Base-by-base conservation (phyloP, 2,888 invertebrate species). In the Drosophila helvetica region DNA sequence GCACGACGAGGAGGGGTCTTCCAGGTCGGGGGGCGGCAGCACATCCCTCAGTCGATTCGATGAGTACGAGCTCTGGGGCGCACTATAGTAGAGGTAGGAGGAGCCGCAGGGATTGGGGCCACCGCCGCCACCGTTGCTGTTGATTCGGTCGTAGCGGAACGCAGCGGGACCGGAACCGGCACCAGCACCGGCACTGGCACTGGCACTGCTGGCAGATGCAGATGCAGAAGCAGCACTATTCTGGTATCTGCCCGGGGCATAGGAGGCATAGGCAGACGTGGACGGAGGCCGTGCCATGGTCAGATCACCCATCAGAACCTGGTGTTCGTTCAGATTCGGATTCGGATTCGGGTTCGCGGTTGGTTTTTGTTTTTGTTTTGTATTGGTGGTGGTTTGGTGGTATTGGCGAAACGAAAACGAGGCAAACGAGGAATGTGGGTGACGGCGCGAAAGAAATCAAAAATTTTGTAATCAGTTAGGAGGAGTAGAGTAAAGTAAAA, bases 31-130 rank as follows among this genome's bases (percentile, higher is more conserved):
- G 67, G 46, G 61, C 66, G 56, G 61, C 58, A 22, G 50, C 48
- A 75, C 63, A 58, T 85, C 77, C 6, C 82, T 77, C 74, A 80
- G 48, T 5, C 85, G 89, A 68, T 85, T 85, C 69, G 85, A 85
- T 46, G 85, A 85, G 54, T 85, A 85, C 51, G 85, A 85, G 55
- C 85, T 85, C 55, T 85, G 85, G 10, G 85, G 85, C 43, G 85
- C 87, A 63, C 79, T 69, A 51, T 65, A 85, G 54, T 81, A 85
- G 27, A 80, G 64, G 52, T 67, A 81, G 62, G 75, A 76, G 38
- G 64, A 38, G 56, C 62, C 51, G 47, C 54, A 43, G 18, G 50
- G 62, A 43, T 48, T 71, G 45, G 47, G 50, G 25, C 51, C 69
- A 57, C 61, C 53, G 53, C 58, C 68, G 46, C 27, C 33, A 25